Evolutionary conservation across 2,113 vertebrate species (phyloP).

Genomic region (Pedetes capensis): DNA sequence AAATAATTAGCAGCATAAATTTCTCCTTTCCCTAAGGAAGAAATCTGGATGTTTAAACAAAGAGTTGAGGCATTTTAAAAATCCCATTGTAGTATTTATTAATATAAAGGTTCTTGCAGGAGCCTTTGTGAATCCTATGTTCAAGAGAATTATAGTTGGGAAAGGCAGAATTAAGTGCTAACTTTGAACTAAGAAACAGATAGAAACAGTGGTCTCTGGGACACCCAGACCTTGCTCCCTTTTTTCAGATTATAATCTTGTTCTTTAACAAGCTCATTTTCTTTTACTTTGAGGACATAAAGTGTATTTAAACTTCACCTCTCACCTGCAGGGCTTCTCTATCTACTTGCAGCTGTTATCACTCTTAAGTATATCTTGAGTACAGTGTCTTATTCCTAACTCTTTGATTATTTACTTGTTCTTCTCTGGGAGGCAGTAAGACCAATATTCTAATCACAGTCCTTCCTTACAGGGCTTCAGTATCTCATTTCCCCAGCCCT

Average conservation of each 20-base stretch:
- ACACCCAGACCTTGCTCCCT: background rate
- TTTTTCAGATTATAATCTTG: background rate
- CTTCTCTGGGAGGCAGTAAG: background rate
- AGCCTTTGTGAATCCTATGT: conserved; percentile 5
- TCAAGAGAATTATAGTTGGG: background rate
- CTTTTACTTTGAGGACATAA: background rate
- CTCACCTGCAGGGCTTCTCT: background rate
- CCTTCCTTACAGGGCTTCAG: background rate
- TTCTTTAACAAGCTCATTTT: background rate
- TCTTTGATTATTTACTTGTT: background rate
- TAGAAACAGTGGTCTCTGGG: background rate
- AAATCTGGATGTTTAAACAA: conserved; percentile 66
- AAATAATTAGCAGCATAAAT: conserved; percentile 49
- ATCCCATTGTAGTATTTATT: conserved; percentile 2
- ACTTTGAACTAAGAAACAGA: too few relatives aligned
- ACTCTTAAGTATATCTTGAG: too few relatives aligned
- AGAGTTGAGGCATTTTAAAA: conserved; percentile 39
- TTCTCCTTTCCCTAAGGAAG: conserved; percentile 43
- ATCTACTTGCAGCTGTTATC: rapidly evolving
- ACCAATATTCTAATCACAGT: background rate
- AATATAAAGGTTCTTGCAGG: background rate
- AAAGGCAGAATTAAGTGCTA: conserved; percentile 29
- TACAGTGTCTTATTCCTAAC: background rate
- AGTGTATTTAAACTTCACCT: background rate
- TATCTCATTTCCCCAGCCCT: background rate